Evolutionary conservation across 2,888 invertebrate genomes (phyloP).

Genomic region (Meloe dianella): DNA sequence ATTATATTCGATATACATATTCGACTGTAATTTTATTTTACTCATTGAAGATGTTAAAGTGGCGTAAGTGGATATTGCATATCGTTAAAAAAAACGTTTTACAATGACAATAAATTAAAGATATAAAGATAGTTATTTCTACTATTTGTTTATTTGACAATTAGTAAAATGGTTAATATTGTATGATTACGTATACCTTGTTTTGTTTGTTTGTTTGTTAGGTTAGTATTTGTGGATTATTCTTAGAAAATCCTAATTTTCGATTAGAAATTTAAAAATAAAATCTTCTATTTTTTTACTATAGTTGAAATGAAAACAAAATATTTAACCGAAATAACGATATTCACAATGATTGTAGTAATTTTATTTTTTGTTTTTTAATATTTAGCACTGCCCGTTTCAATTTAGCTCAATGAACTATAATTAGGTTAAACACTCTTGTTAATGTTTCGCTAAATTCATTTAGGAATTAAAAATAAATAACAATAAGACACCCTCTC

Average conservation of each 20-base stretch:
- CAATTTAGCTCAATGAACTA: neutral
- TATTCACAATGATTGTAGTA: neutral
- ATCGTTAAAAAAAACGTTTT: neutral
- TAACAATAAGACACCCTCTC: neutral
- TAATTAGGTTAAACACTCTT: neutral
- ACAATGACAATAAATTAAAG: neutral
- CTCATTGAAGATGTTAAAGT: slow-evolving; percentile 31
- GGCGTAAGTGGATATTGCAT: neutral
- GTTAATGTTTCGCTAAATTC: neutral
- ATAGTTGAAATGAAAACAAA: neutral
- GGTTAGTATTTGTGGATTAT: neutral
- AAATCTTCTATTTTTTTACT: neutral
- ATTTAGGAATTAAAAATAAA: too few relatives aligned
- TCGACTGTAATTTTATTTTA: slow-evolving; percentile 37
- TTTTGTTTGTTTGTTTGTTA: too few relatives aligned
- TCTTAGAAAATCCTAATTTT: neutral
- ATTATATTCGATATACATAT: slow-evolving; percentile 45
- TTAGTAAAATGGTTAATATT: too few relatives aligned
- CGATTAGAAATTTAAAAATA: neutral
- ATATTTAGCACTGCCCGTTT: neutral
- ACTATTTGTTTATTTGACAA: too few relatives aligned
- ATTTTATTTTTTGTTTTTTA: too few relatives aligned
- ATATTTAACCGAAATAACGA: too few relatives aligned
- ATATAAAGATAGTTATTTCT: too few relatives aligned
- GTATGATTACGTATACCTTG: too few relatives aligned